Evolutionary conservation across 2,888 invertebrate genomes (phyloP).

Genomic region (Pristionchus japonicus): DNA sequence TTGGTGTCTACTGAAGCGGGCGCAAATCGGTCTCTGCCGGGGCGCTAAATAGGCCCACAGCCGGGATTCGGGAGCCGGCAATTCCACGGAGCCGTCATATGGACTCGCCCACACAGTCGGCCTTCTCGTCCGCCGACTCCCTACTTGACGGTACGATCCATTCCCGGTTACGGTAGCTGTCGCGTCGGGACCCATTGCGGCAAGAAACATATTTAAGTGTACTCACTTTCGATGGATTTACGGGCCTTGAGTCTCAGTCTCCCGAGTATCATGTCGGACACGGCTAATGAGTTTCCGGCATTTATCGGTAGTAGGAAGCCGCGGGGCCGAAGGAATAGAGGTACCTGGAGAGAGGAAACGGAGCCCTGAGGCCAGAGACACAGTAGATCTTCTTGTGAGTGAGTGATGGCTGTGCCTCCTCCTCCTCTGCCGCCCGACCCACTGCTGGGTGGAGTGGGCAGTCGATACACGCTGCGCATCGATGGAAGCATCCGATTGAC

Average conservation of each 20-base stretch:
- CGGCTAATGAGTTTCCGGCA: conserved; percentile 34
- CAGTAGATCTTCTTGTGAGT: background rate
- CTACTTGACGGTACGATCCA: conserved; percentile 35
- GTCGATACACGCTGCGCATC: conserved; percentile 33
- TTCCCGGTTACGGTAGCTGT: background rate
- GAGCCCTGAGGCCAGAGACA: background rate
- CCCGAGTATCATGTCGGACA: background rate
- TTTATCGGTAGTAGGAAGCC: background rate
- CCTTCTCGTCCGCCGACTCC: conserved; percentile 44
- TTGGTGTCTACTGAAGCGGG: background rate
- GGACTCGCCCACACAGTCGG: background rate
- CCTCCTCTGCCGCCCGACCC: background rate
- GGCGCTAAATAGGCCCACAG: conserved; percentile 23
- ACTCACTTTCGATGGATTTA: background rate
- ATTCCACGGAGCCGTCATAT: background rate
- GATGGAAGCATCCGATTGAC: conserved; percentile 44
- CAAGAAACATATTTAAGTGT: background rate
- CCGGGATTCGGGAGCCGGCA: background rate
- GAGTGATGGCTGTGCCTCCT: background rate
- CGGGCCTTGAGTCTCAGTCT: background rate
- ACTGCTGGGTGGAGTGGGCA: background rate
- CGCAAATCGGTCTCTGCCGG: background rate
- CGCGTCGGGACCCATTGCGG: background rate
- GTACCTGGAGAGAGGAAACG: background rate
- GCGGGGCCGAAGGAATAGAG: background rate